Conservation (phyloP, 1,140 invertebrate genomes). For the Venustaconcha ellipsiformis region DNA sequence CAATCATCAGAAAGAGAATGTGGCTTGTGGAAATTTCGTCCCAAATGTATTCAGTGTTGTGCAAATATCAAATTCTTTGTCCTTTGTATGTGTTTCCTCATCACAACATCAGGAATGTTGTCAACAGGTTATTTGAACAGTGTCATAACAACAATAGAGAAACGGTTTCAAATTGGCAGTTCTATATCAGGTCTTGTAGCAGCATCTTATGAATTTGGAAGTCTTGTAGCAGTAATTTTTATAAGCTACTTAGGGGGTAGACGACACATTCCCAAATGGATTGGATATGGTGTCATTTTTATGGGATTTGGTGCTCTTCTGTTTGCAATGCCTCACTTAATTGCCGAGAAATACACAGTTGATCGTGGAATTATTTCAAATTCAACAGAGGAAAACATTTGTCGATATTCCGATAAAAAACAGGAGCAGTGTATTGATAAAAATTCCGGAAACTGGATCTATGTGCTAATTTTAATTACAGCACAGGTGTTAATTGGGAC, state of each 20-base stretch:
- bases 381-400: slow-evolving; percentile 60
- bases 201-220: slow-evolving; percentile 95
- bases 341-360: slow-evolving; percentile 68
- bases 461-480: slow-evolving; percentile 71
- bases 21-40: slow-evolving; percentile 85
- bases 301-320: slow-evolving; percentile 89
- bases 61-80: slow-evolving; percentile 86
- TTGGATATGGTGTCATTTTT: slow-evolving; percentile 88
- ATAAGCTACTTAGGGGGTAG: slow-evolving; percentile 95
- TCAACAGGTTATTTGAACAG: slow-evolving; percentile 86
- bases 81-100: slow-evolving; percentile 89
- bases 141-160: slow-evolving; percentile 97
- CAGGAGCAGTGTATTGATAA: slow-evolving; percentile 55
- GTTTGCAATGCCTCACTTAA: slow-evolving; percentile 78
- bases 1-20: slow-evolving; percentile 75
- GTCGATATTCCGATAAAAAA: slow-evolving; percentile 40
- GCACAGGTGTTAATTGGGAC: slow-evolving; percentile 73
- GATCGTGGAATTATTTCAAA: slow-evolving; percentile 68
- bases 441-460: slow-evolving; percentile 65
- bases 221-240: slow-evolving; percentile 93
- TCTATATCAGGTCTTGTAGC: slow-evolving; percentile 92
- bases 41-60: slow-evolving; percentile 83
- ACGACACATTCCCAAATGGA: slow-evolving; percentile 96
- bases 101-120: slow-evolving; percentile 76
- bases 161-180: slow-evolving; percentile 95